Conservation (phyloP, 2,113 vertebrate species). For the Sprattus sprattus region DNA sequence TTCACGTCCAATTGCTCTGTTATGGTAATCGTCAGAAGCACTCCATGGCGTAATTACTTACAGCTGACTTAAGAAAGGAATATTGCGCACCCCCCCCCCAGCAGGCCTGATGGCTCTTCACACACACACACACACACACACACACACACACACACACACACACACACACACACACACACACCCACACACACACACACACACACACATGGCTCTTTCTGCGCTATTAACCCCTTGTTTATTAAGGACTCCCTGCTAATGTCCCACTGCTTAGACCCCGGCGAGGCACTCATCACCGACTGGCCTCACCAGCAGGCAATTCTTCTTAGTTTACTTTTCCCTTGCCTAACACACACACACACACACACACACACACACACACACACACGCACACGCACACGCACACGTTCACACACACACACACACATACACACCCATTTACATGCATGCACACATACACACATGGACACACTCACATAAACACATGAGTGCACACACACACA, state of each 20-base stretch:
- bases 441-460: background rate
- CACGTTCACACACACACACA: background rate
- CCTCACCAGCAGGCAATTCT: slow-evolving; percentile 52
- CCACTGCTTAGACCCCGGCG: slow-evolving; percentile 78
- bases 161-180: no score
- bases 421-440: background rate
- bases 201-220: slow-evolving; percentile 98
- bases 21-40: slow-evolving; percentile 98
- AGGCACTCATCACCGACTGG: slow-evolving; percentile 71
- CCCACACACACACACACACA: no score
- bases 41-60: slow-evolving; percentile 99
- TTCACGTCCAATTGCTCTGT: slow-evolving; percentile 99
- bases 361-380: background rate
- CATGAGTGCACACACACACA: background rate
- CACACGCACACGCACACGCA: background rate
- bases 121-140: no score
- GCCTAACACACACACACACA: background rate
- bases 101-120: slow-evolving; percentile 95
- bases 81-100: slow-evolving; percentile 93
- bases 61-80: slow-evolving; percentile 99
- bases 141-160: no score
- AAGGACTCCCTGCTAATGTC: slow-evolving; percentile 96
- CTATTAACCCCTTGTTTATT: slow-evolving; percentile 99
- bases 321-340: slow-evolving; percentile 23
- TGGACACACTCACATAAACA: background rate